Evolutionary conservation across 2,888 invertebrate species (phyloP).

Genomic region (Luffia ferchaultella): DNA sequence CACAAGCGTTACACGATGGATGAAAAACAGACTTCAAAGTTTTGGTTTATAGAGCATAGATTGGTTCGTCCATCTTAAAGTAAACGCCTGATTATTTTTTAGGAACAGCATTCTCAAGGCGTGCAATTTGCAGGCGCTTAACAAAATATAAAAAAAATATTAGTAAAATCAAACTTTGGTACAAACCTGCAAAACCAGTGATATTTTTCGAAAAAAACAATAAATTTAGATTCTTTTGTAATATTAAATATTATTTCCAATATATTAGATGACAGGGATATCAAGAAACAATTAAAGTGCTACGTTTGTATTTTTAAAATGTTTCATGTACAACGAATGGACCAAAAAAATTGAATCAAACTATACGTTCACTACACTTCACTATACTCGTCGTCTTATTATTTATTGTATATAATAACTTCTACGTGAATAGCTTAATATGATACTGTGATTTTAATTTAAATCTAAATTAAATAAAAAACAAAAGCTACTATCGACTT

Average conservation of each 20-base stretch:
- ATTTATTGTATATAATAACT: neutral
- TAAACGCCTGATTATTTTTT: neutral
- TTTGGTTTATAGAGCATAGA: neutral
- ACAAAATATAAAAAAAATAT: too few relatives aligned
- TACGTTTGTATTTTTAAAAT: neutral
- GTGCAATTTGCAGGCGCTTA: too few relatives aligned
- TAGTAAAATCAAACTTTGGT: neutral
- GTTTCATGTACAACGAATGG: neutral
- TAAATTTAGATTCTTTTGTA: neutral
- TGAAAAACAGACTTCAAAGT: neutral
- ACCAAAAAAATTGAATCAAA: neutral
- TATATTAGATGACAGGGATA: neutral
- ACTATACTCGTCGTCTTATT: neutral
- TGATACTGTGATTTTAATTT: neutral
- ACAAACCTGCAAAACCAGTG: neutral
- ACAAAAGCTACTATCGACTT: neutral
- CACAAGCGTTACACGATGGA: too few relatives aligned
- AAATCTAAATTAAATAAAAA: neutral
- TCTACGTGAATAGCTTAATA: neutral
- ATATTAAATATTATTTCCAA: neutral
- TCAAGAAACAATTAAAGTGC: neutral
- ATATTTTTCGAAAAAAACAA: neutral
- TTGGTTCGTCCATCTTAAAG: neutral
- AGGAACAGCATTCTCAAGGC: too few relatives aligned
- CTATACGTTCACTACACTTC: neutral